phyloP scores from a whole-genome alignment of 2,888 invertebrate species.

The Ceraclea dissimilis region DNA sequence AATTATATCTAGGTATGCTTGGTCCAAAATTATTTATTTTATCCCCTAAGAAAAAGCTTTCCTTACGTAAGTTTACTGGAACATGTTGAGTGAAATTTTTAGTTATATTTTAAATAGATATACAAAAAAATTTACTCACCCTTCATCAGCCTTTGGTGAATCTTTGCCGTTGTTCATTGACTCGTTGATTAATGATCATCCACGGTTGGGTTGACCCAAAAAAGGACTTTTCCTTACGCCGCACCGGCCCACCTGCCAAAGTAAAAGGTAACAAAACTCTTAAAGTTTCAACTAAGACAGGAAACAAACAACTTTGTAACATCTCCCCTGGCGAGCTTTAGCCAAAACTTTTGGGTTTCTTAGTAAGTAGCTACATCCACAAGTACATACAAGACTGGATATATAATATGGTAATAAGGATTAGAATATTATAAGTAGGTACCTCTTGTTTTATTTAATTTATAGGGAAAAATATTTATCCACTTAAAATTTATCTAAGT shows the following conservation, averaged over 20 bases:
- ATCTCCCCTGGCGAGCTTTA: slow-evolving; percentile 5
- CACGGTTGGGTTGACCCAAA: slow-evolving; percentile 13
- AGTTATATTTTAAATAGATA: too few species aligned
- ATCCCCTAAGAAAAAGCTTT: too few species aligned
- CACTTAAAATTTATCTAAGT: background rate
- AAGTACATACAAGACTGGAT: background rate
- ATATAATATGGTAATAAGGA: background rate
- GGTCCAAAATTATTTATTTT: too few species aligned
- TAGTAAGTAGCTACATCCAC: background rate
- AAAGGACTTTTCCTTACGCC: background rate
- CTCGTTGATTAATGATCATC: slow-evolving; percentile 19
- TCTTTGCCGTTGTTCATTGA: slow-evolving; percentile 7
- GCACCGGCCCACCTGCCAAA: slow-evolving; percentile 12
- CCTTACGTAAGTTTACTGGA: too few species aligned
- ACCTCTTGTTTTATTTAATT: background rate
- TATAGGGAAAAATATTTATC: background rate
- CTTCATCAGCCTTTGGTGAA: too few species aligned
- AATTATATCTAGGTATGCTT: too few species aligned
- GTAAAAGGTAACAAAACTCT: slow-evolving; percentile 13
- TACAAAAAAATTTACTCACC: too few species aligned
- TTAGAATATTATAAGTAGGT: too few species aligned
- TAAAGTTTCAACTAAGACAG: slow-evolving; percentile 5
- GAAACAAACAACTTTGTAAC: slow-evolving; percentile 11
- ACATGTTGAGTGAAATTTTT: too few species aligned
- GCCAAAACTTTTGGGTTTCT: background rate